These are phyloP conservation scores for Heliothis virescens DNA, from an alignment of 1,140 invertebrate genomes.

Conservation along the genomic window DNA sequence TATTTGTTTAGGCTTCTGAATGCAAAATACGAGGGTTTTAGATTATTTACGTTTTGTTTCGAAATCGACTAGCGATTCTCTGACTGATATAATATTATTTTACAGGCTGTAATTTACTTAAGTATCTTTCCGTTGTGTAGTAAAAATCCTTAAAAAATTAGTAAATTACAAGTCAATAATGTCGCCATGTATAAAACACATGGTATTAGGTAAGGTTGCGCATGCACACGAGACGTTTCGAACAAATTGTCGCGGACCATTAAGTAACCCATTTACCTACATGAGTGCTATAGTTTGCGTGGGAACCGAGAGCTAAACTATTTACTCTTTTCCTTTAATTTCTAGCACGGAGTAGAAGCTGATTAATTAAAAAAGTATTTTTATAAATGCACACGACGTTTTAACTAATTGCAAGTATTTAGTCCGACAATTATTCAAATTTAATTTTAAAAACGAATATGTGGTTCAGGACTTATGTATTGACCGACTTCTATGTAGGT, in stretches of 20 bases:
- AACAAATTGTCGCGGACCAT: constrained; percentile 12
- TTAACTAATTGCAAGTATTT: constrained; percentile 2
- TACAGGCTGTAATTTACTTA: background rate
- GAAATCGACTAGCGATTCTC: background rate
- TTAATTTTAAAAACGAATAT: background rate
- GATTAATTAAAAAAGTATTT: constrained; percentile 21
- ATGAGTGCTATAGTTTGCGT: constrained; percentile 31
- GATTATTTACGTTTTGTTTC: constrained; percentile 27
- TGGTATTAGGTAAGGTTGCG: constrained; percentile 4
- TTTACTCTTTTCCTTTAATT: constrained; percentile 26
- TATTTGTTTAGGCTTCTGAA: constrained; percentile 33
- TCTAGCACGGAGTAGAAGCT: constrained; percentile 10
- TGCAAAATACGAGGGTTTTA: constrained; percentile 10
- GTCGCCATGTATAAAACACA: background rate
- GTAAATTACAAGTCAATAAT: background rate
- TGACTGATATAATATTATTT: background rate
- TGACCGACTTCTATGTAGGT: too few relatives aligned
- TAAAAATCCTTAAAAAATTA: background rate
- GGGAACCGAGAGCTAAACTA: constrained; percentile 23
- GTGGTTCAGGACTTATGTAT: background rate
- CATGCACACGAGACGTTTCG: background rate
- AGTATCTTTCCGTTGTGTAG: background rate
- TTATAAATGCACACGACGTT: constrained; percentile 19
- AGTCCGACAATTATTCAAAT: background rate
- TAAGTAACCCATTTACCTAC: constrained; percentile 12